phyloP scores from a whole-genome alignment of 2,888 invertebrate species.

The Scelioninae gen. 2 region DNA sequence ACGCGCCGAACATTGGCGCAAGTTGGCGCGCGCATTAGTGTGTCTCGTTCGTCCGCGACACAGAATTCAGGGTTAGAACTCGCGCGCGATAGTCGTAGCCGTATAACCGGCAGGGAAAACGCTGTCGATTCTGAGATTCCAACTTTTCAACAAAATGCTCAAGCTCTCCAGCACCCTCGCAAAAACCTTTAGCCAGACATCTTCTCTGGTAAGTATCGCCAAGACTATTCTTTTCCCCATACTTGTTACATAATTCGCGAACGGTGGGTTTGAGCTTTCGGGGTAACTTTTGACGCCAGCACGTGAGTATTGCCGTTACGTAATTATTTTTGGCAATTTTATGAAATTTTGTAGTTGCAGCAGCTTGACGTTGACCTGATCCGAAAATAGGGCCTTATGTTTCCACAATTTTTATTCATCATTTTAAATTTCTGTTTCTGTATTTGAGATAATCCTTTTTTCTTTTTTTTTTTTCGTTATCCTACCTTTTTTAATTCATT shows the following conservation, averaged over 20 bases:
- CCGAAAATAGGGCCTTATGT: not conserved
- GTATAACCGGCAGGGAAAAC: constrained; percentile 8
- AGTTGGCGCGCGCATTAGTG: constrained; percentile 37
- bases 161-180: constrained; percentile 28
- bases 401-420: not conserved
- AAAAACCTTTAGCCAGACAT: constrained; percentile 27
- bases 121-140: no score
- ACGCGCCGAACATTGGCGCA: constrained; percentile 28
- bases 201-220: constrained; percentile 23
- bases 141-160: constrained; percentile 28
- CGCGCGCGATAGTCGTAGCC: constrained; percentile 12
- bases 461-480: no score
- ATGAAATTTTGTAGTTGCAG: not conserved
- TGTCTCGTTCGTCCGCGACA: constrained; percentile 7
- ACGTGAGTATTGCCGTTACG: constrained; percentile 16
- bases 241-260: constrained; percentile 18
- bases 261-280: not conserved
- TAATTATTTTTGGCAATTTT: not conserved
- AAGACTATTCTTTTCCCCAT: not conserved
- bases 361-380: not conserved
- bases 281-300: not conserved
- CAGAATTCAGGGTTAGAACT: constrained; percentile 44
- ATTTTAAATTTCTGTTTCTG: not conserved
- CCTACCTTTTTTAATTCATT: no score
- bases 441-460: no score